Conservation (phyloP, 2,113 vertebrate genomes). For the Corvus cornix region DNA sequence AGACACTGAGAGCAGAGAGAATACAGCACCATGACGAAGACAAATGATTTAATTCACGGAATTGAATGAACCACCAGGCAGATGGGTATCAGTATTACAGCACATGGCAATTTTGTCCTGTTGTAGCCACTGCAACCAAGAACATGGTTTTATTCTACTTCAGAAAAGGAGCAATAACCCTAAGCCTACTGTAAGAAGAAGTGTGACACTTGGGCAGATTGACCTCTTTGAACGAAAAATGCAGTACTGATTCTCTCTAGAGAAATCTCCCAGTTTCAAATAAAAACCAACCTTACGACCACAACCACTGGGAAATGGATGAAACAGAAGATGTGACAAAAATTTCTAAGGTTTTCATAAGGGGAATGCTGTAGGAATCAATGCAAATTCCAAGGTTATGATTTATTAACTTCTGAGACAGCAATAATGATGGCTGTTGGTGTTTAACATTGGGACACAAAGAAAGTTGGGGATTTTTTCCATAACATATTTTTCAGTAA, state of each 20-base stretch:
- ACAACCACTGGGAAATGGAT: neutral
- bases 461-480: neutral
- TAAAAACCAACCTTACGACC: neutral
- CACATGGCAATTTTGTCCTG: neutral
- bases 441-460: neutral
- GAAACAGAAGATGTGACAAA: neutral
- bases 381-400: neutral
- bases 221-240: neutral
- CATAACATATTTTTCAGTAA: neutral
- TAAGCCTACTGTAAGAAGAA: neutral
- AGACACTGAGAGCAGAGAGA: neutral
- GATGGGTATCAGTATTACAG: neutral
- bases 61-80: neutral
- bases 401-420: neutral
- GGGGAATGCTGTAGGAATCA: neutral
- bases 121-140: neutral
- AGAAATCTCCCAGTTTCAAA: neutral
- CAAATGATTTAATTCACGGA: neutral
- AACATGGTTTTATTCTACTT: accelerated
- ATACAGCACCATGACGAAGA: neutral
- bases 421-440: neutral
- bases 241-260: neutral
- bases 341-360: neutral
- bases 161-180: neutral
- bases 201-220: neutral